Conservation (phyloP, 2,113 vertebrate genomes). For the Oxyruncus cristatus region DNA sequence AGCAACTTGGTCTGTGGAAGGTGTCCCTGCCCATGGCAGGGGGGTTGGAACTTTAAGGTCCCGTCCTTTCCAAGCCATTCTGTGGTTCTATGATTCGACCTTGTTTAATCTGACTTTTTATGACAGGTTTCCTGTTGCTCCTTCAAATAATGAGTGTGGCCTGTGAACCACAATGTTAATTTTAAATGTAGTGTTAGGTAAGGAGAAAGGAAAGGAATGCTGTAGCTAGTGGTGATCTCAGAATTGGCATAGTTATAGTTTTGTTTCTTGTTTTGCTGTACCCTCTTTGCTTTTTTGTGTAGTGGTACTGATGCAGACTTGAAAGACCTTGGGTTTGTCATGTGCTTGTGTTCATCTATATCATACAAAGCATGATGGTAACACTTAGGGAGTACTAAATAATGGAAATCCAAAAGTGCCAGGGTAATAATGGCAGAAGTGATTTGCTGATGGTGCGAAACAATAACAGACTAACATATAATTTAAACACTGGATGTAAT, state of each 20-base stretch:
- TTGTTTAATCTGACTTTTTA: neutral
- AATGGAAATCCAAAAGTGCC: neutral
- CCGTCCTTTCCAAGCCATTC: neutral
- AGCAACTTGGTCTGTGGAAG: neutral
- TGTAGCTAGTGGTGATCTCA: neutral
- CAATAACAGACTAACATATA: neutral
- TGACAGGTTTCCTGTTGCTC: neutral
- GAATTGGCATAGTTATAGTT: neutral
- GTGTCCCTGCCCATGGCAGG: neutral
- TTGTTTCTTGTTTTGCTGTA: neutral
- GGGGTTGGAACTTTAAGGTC: neutral
- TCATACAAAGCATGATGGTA: neutral
- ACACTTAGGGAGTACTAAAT: neutral
- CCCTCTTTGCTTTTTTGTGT: neutral
- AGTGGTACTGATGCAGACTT: neutral
- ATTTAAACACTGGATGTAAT: neutral
- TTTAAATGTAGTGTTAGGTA: neutral
- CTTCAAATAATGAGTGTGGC: neutral
- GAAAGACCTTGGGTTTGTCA: neutral
- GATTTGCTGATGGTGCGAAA: neutral
- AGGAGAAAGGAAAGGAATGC: neutral
- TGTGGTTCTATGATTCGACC: neutral
- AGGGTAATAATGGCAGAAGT: neutral
- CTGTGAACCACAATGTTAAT: neutral
- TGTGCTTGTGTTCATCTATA: rapidly evolving